A percentile compares a stretch with the other conserved stretches of the same genome.
phyloP scores from a whole-genome alignment of 2,888 invertebrate genomes.

The Buathra laborator region DNA sequence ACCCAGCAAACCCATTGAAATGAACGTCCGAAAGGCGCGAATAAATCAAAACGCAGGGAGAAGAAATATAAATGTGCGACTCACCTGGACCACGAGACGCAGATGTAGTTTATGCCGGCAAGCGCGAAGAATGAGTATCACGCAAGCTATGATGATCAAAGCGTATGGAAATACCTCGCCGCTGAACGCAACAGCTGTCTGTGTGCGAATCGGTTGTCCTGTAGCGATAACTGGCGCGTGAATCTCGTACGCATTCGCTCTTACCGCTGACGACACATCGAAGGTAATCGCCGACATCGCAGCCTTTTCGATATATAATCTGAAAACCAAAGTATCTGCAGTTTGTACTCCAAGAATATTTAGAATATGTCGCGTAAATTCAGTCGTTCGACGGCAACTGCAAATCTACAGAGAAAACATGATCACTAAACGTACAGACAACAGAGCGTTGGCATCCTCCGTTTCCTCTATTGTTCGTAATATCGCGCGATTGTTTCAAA shows the following conservation, averaged over 20 bases:
- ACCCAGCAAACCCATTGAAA: neutral
- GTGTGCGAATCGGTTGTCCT: constrained; percentile 86
- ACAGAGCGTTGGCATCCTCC: neutral
- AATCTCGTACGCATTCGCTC: constrained; percentile 90
- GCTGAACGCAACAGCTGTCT: constrained; percentile 87
- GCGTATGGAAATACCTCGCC: constrained; percentile 95
- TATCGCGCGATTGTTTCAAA: neutral
- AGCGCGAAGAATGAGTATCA: constrained; percentile 95
- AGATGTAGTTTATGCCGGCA: constrained; percentile 96
- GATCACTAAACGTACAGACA: neutral
- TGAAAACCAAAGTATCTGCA: constrained; percentile 77
- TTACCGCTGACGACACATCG: constrained; percentile 89
- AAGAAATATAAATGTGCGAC: constrained; percentile 68
- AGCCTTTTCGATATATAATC: constrained; percentile 88
- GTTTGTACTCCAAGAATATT: neutral
- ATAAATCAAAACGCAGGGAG: no score
- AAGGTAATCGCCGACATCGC: constrained; percentile 89
- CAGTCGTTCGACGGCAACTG: constrained; percentile 6
- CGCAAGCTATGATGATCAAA: constrained; percentile 93
- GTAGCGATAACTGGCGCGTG: constrained; percentile 87
- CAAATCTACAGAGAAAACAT: neutral
- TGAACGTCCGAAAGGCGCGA: neutral
- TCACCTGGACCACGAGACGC: constrained; percentile 97
- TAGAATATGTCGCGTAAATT: neutral
- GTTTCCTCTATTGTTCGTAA: neutral